Evolutionary conservation across 2,113 vertebrate species (phyloP).

Genomic region (Cynoglossus semilaevis): DNA sequence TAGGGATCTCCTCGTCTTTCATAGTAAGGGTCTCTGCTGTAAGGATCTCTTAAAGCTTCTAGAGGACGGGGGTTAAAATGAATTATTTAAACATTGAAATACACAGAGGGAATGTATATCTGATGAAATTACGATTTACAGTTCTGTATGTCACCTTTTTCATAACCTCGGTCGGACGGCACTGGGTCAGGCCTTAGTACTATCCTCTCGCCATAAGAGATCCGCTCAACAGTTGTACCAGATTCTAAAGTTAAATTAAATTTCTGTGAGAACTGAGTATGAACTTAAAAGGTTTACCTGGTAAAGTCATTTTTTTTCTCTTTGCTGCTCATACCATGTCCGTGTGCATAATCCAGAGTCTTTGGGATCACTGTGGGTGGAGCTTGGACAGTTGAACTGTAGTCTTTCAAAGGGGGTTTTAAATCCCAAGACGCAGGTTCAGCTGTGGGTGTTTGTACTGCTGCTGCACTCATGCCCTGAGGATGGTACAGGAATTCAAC

Average conservation of each 20-base stretch:
- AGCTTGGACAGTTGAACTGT: slow-evolving; percentile 46
- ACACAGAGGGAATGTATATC: background rate
- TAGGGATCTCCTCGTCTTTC: slow-evolving; percentile 85
- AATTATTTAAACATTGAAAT: background rate
- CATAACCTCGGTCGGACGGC: slow-evolving; percentile 83
- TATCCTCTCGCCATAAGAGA: slow-evolving; percentile 94
- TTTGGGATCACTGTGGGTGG: slow-evolving; percentile 84
- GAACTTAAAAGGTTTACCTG: background rate
- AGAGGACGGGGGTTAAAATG: background rate
- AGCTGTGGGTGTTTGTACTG: slow-evolving; percentile 35
- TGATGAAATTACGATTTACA: background rate
- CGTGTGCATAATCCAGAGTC: slow-evolving; percentile 90
- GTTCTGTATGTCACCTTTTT: slow-evolving; percentile 80
- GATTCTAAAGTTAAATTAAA: slow-evolving; percentile 63
- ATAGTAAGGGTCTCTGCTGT: slow-evolving; percentile 87
- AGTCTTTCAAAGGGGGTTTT: slow-evolving; percentile 42
- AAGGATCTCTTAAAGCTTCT: slow-evolving; percentile 78
- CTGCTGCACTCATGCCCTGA: slow-evolving; percentile 65
- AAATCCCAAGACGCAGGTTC: slow-evolving; percentile 75
- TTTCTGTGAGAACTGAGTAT: background rate
- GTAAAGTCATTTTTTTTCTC: background rate
- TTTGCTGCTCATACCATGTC: slow-evolving; percentile 78
- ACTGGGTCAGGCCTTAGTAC: slow-evolving; percentile 89
- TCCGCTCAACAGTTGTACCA: slow-evolving; percentile 87
- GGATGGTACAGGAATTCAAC: background rate